A percentile compares a stretch with the other conserved stretches of the same genome.
These are phyloP conservation scores for Muscina levida DNA, from an alignment of 2,888 invertebrate genomes.

Conservation along the genomic window DNA sequence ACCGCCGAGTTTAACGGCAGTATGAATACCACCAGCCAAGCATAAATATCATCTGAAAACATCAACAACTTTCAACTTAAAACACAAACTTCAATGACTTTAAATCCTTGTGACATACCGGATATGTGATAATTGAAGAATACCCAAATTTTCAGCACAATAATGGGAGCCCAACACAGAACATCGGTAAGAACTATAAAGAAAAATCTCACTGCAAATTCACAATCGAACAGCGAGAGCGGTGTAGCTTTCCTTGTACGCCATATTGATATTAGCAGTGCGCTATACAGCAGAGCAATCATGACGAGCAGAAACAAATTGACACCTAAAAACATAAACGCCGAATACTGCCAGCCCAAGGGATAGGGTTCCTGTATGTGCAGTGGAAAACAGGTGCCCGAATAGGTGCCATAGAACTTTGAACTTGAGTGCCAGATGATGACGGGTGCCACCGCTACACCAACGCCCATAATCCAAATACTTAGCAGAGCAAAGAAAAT, in stretches of 20 bases:
- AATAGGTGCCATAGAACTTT: constrained; percentile 84
- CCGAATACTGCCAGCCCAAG: constrained; percentile 86
- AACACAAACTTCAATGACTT: not conserved
- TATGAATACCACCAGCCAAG: constrained; percentile 85
- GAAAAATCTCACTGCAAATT: constrained; percentile 85
- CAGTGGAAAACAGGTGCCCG: constrained; percentile 86
- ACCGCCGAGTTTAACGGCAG: constrained; percentile 85
- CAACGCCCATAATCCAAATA: constrained; percentile 83
- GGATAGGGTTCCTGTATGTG: constrained; percentile 85
- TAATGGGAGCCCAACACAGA: constrained; percentile 87
- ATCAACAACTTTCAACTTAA: not conserved
- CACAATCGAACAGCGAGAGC: constrained; percentile 82
- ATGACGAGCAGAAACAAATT: constrained; percentile 83
- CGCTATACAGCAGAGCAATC: constrained; percentile 83
- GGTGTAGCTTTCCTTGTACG: constrained; percentile 83
- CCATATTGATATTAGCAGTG: constrained; percentile 84
- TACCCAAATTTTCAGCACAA: constrained; percentile 83
- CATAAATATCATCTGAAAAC: constrained; percentile 83
- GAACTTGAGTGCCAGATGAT: constrained; percentile 83
- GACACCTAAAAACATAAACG: constrained; percentile 85
- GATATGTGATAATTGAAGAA: constrained; percentile 82
- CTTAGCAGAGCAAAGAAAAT: constrained; percentile 81
- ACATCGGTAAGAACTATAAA: constrained; percentile 86
- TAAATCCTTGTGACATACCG: constrained; percentile 77
- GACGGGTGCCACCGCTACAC: constrained; percentile 84